phyloP scores from a whole-genome alignment of 2,113 vertebrate species.

The Peromyscus californicus region DNA sequence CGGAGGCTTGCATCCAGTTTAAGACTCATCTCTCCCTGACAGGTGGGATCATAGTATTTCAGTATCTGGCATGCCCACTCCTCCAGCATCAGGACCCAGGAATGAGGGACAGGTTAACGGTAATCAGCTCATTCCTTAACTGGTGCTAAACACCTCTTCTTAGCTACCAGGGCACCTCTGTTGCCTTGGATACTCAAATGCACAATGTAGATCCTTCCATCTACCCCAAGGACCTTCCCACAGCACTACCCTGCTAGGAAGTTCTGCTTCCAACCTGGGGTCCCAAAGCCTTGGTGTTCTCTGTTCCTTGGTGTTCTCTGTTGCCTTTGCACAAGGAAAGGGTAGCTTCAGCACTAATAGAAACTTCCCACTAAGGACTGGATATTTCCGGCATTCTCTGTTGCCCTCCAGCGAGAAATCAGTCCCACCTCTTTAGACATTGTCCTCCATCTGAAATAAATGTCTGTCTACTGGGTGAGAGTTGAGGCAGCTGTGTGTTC shows the following conservation, averaged over 20 bases:
- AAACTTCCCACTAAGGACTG: not conserved
- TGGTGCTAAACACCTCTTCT: not conserved
- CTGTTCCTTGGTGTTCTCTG: not conserved
- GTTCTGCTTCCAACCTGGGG: not conserved
- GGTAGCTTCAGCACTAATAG: accelerated
- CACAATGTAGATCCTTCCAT: not conserved
- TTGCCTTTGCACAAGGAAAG: not conserved
- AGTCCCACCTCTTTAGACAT: not conserved
- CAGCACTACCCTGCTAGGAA: not conserved
- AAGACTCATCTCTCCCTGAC: not conserved
- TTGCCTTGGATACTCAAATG: not conserved
- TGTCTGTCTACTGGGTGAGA: not conserved
- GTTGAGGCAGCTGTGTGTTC: not conserved
- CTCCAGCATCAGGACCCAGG: too few relatives aligned
- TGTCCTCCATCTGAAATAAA: not conserved
- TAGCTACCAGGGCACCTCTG: not conserved
- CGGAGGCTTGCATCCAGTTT: not conserved
- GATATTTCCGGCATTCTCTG: not conserved
- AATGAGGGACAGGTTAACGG: not conserved
- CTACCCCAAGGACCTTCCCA: not conserved
- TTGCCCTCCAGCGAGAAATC: accelerated
- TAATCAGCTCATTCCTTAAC: not conserved
- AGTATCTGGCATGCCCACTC: not conserved
- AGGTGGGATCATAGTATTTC: not conserved
- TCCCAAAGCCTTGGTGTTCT: not conserved